These are phyloP conservation scores for Tupaia tana DNA, from an alignment of 2,113 vertebrate genomes.

Conservation along the genomic window DNA sequence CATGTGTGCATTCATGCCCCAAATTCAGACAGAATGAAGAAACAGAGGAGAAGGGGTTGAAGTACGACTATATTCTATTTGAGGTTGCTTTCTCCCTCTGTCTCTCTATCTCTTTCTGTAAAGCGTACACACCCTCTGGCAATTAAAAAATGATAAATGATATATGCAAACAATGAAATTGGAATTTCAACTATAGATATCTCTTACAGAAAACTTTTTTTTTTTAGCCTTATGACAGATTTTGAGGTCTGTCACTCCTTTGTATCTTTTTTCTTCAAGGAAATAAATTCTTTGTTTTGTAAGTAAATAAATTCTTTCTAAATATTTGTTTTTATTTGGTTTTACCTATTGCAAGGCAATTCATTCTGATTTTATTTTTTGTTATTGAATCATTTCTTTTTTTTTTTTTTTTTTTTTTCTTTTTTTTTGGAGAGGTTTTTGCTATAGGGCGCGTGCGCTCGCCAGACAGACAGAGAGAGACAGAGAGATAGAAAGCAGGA, in stretches of 20 bases:
- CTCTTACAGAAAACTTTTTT: slow-evolving; percentile 71
- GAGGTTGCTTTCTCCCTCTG: too few relatives aligned
- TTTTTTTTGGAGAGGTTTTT: too few relatives aligned
- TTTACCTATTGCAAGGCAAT: not conserved
- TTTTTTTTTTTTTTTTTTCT: too few relatives aligned
- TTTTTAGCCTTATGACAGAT: slow-evolving; percentile 47
- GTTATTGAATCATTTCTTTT: not conserved
- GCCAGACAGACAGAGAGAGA: too few relatives aligned
- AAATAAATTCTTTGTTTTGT: slow-evolving; percentile 69
- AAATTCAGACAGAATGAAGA: too few relatives aligned
- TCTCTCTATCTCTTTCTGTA: too few relatives aligned
- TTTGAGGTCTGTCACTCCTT: slow-evolving; percentile 46
- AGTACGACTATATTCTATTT: too few relatives aligned
- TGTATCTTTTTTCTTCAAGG: slow-evolving; percentile 20
- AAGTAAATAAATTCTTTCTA: not conserved
- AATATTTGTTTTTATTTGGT: slow-evolving; percentile 35
- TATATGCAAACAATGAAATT: slow-evolving; percentile 57
- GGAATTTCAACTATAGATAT: slow-evolving; percentile 51
- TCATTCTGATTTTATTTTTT: slow-evolving; percentile 51
- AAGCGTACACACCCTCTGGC: too few relatives aligned
- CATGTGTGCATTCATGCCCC: too few relatives aligned
- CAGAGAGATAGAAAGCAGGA: too few relatives aligned
- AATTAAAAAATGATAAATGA: slow-evolving; percentile 30
- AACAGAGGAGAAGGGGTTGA: too few relatives aligned
- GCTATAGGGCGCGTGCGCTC: too few relatives aligned